Base-by-base conservation (phyloP, 2,888 invertebrate species). In the Lasioglossum villosulum region DNA sequence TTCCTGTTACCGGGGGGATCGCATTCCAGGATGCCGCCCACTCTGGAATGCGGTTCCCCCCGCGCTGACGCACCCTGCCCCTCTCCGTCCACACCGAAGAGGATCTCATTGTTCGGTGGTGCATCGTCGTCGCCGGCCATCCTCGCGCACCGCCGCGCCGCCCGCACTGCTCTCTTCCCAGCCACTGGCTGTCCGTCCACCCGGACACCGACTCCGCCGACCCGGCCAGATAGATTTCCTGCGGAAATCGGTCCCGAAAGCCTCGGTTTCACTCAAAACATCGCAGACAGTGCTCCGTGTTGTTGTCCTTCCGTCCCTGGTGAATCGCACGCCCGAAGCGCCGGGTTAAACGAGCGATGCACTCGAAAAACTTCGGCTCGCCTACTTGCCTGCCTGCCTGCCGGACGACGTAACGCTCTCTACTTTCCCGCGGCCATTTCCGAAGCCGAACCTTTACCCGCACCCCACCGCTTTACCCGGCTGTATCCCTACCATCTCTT, bases 371-470 rank as follows among this genome's bases (percentile, higher is more conserved):
- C 79, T 82, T 75, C 34, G 63, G 78, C 86, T 88, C 88, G 89
- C 84, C 85, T 87, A 88, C 34, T 19, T 52, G 56, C 52, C 37
- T 66, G 39, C 87, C 84, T 52, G 56, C n/a, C 23, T 68, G 39
- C 88, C 84, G 81, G 90, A 90, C 90, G 87, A 88, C 92, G 83
- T 87, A 89, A 90, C 93, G 91, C 93, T 93, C 94, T 93, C 92
- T 94, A 95, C 95, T 94, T 95, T 95, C 94, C 93, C 94, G 95
- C 94, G 93, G 95, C 95, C 95, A 95, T 94, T 95, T 94, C 94
- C 92, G 92, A 94, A 92, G 91, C 92, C 91, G 85, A 88, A 82
- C 88, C 85, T 75, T 73, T 56, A 79, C 78, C 81, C 86, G 48
- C 85, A 68, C 82, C 85, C 83, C 90, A 80, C 85, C 75, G 56